Evolutionary conservation across 2,888 invertebrate species (phyloP).

Genomic region (Andrena flavipes): DNA sequence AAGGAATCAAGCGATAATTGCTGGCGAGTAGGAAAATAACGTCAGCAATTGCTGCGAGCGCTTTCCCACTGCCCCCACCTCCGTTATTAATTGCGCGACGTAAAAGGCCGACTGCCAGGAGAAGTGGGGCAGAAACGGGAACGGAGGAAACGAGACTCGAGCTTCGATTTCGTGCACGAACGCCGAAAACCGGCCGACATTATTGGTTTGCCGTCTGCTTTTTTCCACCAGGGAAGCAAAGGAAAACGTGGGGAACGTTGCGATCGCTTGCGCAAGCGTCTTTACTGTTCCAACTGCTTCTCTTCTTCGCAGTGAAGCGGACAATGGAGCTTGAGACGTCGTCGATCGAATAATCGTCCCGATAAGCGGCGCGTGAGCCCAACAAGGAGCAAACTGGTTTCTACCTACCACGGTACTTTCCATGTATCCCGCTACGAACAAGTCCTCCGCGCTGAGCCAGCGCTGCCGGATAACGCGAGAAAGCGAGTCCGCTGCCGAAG

Average conservation of each 20-base stretch:
- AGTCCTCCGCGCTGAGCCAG: not conserved
- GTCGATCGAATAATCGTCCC: no score
- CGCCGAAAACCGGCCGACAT: not conserved
- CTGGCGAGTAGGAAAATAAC: not conserved
- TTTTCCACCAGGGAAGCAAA: not conserved
- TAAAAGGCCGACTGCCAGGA: not conserved
- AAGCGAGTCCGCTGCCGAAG: not conserved
- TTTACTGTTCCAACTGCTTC: not conserved
- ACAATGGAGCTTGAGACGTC: no score
- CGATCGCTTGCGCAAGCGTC: not conserved
- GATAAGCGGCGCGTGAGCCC: no score
- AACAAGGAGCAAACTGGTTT: slow-evolving; percentile 21
- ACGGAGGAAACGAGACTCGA: not conserved
- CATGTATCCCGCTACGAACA: slow-evolving; percentile 5
- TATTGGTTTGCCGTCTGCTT: not conserved
- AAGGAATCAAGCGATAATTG: not conserved
- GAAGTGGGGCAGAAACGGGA: not conserved
- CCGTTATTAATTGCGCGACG: not conserved
- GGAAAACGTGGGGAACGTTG: not conserved
- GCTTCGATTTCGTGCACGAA: not conserved
- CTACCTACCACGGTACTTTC: not conserved
- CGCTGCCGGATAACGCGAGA: not conserved
- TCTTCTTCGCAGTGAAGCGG: no score
- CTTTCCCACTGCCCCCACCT: not conserved
- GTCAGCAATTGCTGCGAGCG: not conserved